A percentile compares a stretch with the other conserved stretches of the same genome.
Evolutionary conservation across 2,888 invertebrate species (phyloP).

Genomic region (Hipparchia sbordonii): DNA sequence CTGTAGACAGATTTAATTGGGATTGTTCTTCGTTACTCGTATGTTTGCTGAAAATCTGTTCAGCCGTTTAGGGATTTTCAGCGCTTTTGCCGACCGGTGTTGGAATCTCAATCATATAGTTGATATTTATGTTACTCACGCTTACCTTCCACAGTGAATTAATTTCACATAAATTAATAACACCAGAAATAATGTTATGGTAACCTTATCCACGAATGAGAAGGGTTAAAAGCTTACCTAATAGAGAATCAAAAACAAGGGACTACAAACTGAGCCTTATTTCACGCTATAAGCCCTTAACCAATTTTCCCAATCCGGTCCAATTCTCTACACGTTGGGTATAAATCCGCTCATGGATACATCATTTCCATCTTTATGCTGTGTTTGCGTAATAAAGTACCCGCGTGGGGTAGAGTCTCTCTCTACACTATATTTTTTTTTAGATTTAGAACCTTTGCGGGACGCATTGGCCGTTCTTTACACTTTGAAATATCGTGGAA

Average conservation of each 20-base stretch:
- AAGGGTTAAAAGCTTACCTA: background rate
- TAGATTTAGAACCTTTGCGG: background rate
- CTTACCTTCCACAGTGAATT: too few species aligned
- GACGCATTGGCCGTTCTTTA: background rate
- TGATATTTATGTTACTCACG: too few species aligned
- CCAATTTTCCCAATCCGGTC: conserved; percentile 17
- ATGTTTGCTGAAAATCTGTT: too few species aligned
- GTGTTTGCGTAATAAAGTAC: conserved; percentile 11
- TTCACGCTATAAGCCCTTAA: conserved; percentile 15
- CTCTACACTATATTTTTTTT: background rate
- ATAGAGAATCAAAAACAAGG: background rate
- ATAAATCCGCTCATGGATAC: conserved; percentile 32
- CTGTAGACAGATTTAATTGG: too few species aligned
- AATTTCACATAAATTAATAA: too few species aligned
- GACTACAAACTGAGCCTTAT: background rate
- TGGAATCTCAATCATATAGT: too few species aligned
- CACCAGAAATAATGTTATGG: too few species aligned
- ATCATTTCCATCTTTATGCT: conserved; percentile 31
- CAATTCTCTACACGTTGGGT: conserved; percentile 26
- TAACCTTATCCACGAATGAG: too few species aligned
- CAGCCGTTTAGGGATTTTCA: too few species aligned
- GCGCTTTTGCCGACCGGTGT: too few species aligned
- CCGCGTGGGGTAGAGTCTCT: background rate
- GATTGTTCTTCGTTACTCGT: too few species aligned
- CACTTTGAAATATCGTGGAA: background rate